These are phyloP conservation scores for Gadus chalcogrammus DNA, from an alignment of 2,113 vertebrate genomes.

Conservation along the genomic window DNA sequence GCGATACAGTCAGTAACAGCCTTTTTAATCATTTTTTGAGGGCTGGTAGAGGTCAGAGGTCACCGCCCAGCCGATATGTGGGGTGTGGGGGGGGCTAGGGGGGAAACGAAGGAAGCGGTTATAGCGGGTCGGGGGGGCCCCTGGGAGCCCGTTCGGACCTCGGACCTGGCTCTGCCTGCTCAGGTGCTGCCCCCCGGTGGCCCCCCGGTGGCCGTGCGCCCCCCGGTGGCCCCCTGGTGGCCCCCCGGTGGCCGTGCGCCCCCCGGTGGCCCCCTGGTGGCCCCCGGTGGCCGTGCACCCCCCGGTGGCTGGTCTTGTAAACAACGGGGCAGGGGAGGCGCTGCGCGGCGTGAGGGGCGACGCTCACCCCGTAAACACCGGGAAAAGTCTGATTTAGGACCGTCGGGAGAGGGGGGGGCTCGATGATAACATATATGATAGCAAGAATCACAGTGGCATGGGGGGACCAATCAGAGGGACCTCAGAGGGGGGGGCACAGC, in stretches of 20 bases:
- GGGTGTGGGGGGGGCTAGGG: conserved; percentile 39
- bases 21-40: conserved; percentile 25
- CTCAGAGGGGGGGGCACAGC: too few relatives aligned
- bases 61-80: conserved; percentile 34
- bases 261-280: conserved; percentile 27
- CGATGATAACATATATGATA: too few relatives aligned
- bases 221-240: conserved; percentile 37
- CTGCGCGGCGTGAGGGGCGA: background rate
- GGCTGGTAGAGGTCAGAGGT: conserved; percentile 42
- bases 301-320: background rate
- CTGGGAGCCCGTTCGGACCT: conserved; percentile 26
- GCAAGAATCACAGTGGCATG: too few relatives aligned
- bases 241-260: conserved; percentile 52
- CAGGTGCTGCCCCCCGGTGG: conserved; percentile 29
- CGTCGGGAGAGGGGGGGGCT: too few relatives aligned
- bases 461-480: too few relatives aligned
- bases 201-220: conserved; percentile 53
- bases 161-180: too few relatives aligned
- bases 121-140: background rate
- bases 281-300: background rate
- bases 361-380: too few relatives aligned
- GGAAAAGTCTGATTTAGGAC: too few relatives aligned
- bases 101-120: background rate
- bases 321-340: conserved; percentile 2
- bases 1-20: conserved; percentile 24